phyloP scores from a whole-genome alignment of 2,888 invertebrate species.

The Dysmachus trigonus region DNA sequence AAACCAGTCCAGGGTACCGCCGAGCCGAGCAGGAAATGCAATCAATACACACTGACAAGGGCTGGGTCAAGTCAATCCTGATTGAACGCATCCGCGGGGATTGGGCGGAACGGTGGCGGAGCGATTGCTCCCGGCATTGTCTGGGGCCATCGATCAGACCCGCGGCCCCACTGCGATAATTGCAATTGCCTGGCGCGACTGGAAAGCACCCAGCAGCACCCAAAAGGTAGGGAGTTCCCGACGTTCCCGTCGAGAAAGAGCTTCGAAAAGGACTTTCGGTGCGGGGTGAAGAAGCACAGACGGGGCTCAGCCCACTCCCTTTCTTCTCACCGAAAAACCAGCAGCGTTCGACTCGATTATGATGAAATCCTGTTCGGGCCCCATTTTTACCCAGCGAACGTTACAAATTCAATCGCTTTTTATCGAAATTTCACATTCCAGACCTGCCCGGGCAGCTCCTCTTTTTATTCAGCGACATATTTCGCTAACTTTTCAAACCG shows the following conservation, averaged over 20 bases:
- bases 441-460: neutral
- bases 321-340: neutral
- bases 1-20: too few species aligned
- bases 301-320: neutral
- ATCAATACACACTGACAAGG: slow-evolving; percentile 37
- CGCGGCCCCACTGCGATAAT: neutral
- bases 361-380: slow-evolving; percentile 1
- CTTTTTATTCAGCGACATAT: neutral
- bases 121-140: slow-evolving; percentile 24
- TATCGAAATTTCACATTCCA: neutral
- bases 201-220: neutral
- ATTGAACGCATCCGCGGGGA: neutral
- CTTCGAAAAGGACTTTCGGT: neutral
- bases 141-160: slow-evolving; percentile 22
- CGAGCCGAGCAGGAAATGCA: slow-evolving; percentile 18
- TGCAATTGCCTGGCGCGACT: neutral
- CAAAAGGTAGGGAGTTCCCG: neutral
- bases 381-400: neutral
- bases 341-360: neutral
- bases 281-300: slow-evolving; percentile 13
- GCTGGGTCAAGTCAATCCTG: slow-evolving; percentile 30
- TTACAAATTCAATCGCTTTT: neutral
- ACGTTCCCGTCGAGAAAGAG: neutral
- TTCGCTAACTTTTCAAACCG: neutral
- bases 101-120: neutral